Percentiles rank a stretch among this genome's conserved stretches.
Evolutionary conservation across 2,888 invertebrate species (phyloP).

Genomic region (Mythimna vitellina): DNA sequence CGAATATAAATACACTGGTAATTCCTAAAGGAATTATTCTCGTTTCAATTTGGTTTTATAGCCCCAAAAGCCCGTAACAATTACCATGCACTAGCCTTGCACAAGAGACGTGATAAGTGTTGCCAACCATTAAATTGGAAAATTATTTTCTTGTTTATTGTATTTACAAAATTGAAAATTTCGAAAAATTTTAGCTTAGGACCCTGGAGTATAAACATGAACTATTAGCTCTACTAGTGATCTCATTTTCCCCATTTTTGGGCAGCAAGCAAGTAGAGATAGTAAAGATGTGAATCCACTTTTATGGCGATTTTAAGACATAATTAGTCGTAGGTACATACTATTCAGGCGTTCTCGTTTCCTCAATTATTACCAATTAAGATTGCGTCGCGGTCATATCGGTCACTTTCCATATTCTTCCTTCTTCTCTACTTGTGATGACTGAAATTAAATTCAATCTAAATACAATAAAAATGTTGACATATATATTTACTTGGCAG

Average conservation of each 20-base stretch:
- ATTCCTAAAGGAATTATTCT: slow-evolving; percentile 35
- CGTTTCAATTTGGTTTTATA: slow-evolving; percentile 34
- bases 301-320: neutral
- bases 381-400: neutral
- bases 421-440: neutral
- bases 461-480: neutral
- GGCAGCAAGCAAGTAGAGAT: neutral
- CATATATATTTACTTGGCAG: slow-evolving; percentile 67
- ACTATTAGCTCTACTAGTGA: neutral
- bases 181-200: neutral
- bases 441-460: neutral
- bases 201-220: neutral
- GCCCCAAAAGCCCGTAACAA: slow-evolving; percentile 43
- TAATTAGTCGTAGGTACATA: neutral
- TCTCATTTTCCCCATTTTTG: neutral
- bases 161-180: neutral
- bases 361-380: neutral
- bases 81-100: slow-evolving; percentile 52
- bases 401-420: neutral
- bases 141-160: neutral
- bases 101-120: slow-evolving; percentile 57
- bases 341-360: neutral
- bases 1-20: slow-evolving; percentile 23
- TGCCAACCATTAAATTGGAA: slow-evolving; percentile 35
- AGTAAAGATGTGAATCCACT: neutral